These are phyloP conservation scores for Iguana delicatissima DNA, from an alignment of 2,797 vertebrate species.

Conservation along the genomic window DNA sequence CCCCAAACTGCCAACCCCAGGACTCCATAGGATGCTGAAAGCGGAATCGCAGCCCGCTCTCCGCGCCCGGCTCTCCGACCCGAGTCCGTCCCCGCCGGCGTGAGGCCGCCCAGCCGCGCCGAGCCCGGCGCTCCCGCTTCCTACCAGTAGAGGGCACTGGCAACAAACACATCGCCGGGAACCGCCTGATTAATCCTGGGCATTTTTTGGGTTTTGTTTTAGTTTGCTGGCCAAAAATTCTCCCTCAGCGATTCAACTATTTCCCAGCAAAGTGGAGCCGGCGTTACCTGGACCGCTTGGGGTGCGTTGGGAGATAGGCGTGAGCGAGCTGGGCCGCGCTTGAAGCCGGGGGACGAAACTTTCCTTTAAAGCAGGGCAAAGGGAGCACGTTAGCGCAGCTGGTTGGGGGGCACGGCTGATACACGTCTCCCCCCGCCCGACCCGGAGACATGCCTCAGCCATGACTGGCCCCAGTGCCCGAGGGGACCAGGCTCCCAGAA, in stretches of 20 bases:
- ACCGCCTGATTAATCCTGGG: background rate
- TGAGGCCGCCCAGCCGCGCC: background rate
- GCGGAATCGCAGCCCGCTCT: no score
- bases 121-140: conserved; percentile 30
- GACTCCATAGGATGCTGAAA: no score
- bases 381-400: background rate
- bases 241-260: background rate
- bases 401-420: no score
- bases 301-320: no score
- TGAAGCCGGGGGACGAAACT: background rate
- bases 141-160: conserved; percentile 67
- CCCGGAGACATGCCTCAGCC: no score
- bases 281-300: no score
- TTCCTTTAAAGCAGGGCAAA: background rate
- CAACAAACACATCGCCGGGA: conserved; percentile 18
- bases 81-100: background rate
- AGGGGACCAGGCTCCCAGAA: no score
- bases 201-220: background rate
- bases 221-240: background rate
- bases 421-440: no score
- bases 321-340: no score
- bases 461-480: background rate
- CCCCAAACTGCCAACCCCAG: no score
- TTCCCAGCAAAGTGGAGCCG: no score
- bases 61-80: no score